These are phyloP conservation scores for Matsumurasca onukii DNA, from an alignment of 1,140 invertebrate genomes.

Conservation along the genomic window DNA sequence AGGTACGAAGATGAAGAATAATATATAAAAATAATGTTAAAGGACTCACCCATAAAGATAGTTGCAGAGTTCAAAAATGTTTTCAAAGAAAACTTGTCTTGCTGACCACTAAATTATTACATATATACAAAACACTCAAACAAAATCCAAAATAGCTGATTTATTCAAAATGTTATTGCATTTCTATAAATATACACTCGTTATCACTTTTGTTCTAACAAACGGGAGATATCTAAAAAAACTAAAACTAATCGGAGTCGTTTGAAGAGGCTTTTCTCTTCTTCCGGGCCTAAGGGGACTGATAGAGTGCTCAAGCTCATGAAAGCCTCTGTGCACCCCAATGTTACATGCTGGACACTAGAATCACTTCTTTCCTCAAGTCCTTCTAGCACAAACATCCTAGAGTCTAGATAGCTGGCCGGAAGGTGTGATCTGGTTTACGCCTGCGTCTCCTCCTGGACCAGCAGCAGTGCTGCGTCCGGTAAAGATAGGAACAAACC, in stretches of 20 bases:
- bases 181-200: neutral
- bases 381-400: too few relatives aligned
- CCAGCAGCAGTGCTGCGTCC: too few relatives aligned
- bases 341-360: neutral
- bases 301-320: neutral
- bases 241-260: neutral
- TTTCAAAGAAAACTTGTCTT: too few relatives aligned
- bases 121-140: too few relatives aligned
- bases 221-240: neutral
- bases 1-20: too few relatives aligned
- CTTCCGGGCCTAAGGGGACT: neutral
- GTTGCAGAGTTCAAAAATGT: too few relatives aligned
- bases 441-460: neutral
- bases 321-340: neutral
- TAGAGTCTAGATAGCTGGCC: neutral
- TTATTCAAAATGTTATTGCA: neutral
- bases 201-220: neutral
- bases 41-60: too few relatives aligned
- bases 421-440: neutral
- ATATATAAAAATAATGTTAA: too few relatives aligned
- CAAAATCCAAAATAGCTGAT: too few relatives aligned
- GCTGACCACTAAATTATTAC: too few relatives aligned
- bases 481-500: too few relatives aligned
- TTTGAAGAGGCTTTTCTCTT: neutral
- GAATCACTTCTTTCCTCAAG: neutral